These are phyloP conservation scores for Pecten maximus DNA, from an alignment of 2,888 invertebrate genomes.

Conservation along the genomic window DNA sequence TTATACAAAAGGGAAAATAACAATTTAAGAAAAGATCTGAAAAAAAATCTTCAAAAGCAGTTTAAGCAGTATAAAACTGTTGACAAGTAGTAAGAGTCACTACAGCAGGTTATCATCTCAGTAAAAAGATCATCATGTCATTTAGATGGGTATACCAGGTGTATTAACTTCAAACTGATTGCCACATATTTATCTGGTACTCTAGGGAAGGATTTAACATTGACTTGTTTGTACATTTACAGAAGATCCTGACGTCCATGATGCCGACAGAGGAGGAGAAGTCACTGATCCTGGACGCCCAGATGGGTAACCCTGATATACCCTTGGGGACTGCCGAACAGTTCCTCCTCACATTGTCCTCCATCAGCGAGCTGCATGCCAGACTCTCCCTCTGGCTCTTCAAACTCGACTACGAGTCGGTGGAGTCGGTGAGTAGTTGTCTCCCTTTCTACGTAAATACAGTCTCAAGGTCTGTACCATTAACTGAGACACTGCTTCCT, in stretches of 20 bases:
- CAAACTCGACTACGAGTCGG: slow-evolving; percentile 98
- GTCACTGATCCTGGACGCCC: slow-evolving; percentile 97
- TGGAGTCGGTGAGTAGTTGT: slow-evolving; percentile 89
- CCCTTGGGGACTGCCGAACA: slow-evolving; percentile 98
- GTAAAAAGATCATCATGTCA: too few relatives aligned
- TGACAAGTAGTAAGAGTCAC: too few relatives aligned
- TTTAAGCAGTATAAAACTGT: too few relatives aligned
- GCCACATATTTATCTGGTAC: neutral
- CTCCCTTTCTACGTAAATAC: neutral
- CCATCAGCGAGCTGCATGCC: slow-evolving; percentile 96
- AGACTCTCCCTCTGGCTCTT: slow-evolving; percentile 98
- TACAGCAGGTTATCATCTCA: too few relatives aligned
- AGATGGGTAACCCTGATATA: slow-evolving; percentile 92
- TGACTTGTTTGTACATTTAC: slow-evolving; percentile 63
- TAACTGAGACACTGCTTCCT: too few relatives aligned
- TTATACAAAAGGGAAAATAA: neutral
- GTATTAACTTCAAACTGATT: too few relatives aligned
- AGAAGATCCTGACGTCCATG: slow-evolving; percentile 96
- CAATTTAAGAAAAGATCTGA: too few relatives aligned
- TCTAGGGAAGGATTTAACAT: neutral
- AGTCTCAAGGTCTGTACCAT: too few relatives aligned
- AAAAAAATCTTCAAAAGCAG: too few relatives aligned
- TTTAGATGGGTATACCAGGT: too few relatives aligned
- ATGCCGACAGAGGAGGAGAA: slow-evolving; percentile 98
- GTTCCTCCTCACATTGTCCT: slow-evolving; percentile 97